Conservation (phyloP, 2,113 vertebrate genomes). For the Colinus virginianus region DNA sequence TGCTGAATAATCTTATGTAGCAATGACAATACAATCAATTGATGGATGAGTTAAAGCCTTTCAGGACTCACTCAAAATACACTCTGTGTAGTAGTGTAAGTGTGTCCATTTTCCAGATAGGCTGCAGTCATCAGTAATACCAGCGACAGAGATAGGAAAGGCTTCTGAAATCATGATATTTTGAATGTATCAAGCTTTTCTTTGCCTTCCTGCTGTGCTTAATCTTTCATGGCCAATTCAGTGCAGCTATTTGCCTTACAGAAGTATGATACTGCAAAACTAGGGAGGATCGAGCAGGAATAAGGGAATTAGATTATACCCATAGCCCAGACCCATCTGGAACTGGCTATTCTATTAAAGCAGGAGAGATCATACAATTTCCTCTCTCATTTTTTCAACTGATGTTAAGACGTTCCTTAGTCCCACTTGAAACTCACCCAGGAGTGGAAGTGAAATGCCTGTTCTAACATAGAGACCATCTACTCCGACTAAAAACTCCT, state of each 20-base stretch:
- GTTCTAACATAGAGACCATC: neutral
- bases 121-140: constrained; percentile 25
- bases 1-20: constrained; percentile 41
- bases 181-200: neutral
- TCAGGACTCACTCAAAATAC: constrained; percentile 52
- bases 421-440: neutral
- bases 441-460: neutral
- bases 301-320: neutral
- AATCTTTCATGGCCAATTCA: neutral
- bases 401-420: neutral
- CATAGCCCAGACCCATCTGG: neutral
- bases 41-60: constrained; percentile 68
- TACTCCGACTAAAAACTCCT: neutral
- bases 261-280: neutral
- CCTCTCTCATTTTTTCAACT: neutral
- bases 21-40: constrained; percentile 66
- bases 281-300: fast-evolving
- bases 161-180: constrained; percentile 15
- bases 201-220: neutral
- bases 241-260: neutral
- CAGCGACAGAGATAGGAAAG: neutral
- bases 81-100: neutral
- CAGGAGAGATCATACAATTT: neutral
- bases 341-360: neutral
- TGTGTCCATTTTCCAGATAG: constrained; percentile 42